Evolutionary conservation across 2,888 invertebrate species (phyloP).

Genomic region (Drosophila pullipes): DNA sequence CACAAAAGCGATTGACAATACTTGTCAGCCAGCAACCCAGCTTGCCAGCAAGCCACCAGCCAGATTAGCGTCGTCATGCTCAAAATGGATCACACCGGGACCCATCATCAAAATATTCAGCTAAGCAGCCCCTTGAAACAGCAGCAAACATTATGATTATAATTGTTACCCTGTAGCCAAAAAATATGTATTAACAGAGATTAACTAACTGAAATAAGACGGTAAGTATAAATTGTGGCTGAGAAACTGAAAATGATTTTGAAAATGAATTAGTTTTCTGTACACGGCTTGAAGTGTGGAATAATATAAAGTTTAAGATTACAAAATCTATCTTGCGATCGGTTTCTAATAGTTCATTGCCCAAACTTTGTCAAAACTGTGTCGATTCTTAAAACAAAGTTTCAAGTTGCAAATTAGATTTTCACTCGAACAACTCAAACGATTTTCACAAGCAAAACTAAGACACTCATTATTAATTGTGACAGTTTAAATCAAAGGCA

Average conservation of each 20-base stretch:
- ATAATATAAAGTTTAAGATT: background rate
- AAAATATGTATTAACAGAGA: background rate
- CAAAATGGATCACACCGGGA: slow-evolving; percentile 60
- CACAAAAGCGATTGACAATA: slow-evolving; percentile 61
- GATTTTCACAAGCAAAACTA: background rate
- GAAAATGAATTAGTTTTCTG: background rate
- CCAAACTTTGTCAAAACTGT: background rate
- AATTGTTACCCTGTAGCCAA: slow-evolving; percentile 23
- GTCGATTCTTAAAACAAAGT: background rate
- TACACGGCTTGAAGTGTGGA: background rate
- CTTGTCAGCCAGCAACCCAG: slow-evolving; percentile 5
- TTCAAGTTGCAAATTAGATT: background rate
- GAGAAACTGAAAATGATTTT: background rate
- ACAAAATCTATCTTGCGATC: background rate
- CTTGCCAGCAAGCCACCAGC: background rate
- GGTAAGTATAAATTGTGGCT: background rate
- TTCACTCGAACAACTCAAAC: background rate
- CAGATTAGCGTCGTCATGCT: slow-evolving; percentile 59
- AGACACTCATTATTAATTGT: background rate
- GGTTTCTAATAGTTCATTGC: background rate
- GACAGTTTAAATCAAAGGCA: background rate
- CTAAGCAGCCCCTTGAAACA: slow-evolving; percentile 17
- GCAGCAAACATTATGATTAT: slow-evolving; percentile 27
- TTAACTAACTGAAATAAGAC: background rate
- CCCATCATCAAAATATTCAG: slow-evolving; percentile 50